Conservation (phyloP, 1,140 invertebrate genomes). For the Drosophila cardini region DNA sequence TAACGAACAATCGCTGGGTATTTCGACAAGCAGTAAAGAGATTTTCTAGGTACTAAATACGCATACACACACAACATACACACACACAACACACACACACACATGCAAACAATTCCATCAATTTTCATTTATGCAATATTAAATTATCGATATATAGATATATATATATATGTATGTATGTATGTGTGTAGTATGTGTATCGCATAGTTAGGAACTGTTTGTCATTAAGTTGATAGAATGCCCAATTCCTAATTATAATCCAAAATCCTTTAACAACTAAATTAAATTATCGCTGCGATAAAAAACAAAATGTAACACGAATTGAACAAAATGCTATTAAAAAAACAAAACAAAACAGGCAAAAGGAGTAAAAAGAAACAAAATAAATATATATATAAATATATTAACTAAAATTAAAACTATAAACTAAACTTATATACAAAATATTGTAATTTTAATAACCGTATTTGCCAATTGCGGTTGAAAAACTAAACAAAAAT, state of each 20-base stretch:
- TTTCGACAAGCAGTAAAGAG: slow-evolving; percentile 96
- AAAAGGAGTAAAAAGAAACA: slow-evolving; percentile 20
- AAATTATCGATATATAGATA: no score
- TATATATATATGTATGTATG: neutral
- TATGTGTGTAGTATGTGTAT: slow-evolving; percentile 1
- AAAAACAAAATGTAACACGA: slow-evolving; percentile 58
- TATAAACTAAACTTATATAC: slow-evolving; percentile 3
- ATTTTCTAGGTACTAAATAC: slow-evolving; percentile 85
- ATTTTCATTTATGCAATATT: slow-evolving; percentile 7
- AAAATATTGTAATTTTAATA: slow-evolving; percentile 24
- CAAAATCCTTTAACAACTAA: slow-evolving; percentile 34
- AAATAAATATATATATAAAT: slow-evolving; percentile 7
- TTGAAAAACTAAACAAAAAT: slow-evolving; percentile 17
- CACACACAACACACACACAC: neutral
- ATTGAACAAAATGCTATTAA: slow-evolving; percentile 53
- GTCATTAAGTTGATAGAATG: slow-evolving; percentile 35
- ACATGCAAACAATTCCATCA: neutral
- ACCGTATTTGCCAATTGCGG: slow-evolving; percentile 34
- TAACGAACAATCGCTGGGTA: slow-evolving; percentile 93
- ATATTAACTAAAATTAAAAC: neutral
- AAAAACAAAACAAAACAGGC: slow-evolving; percentile 21
- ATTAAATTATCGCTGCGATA: slow-evolving; percentile 75
- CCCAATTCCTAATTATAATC: slow-evolving; percentile 17
- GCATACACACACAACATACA: slow-evolving; percentile 7
- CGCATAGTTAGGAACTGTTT: slow-evolving; percentile 37